Evolutionary conservation across 2,888 invertebrate species (phyloP), one percentile per base, ranked within the genome.

Genomic region (Andrena bicolor): DNA sequence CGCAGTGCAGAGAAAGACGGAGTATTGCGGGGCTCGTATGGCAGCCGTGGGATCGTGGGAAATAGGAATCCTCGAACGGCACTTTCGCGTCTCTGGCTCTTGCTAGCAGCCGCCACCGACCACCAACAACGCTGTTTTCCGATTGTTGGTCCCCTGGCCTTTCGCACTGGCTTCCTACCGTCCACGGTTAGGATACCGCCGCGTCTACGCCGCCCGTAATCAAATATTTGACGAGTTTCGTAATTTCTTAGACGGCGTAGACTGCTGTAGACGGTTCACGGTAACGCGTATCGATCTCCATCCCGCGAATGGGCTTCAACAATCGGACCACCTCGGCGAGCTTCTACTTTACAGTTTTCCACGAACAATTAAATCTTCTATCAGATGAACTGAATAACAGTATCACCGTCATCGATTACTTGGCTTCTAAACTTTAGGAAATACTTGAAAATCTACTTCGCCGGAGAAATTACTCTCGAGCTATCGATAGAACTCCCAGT

Each of bases 1-100:
- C 91, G 90, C 91, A 91, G 90, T 91, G 91, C 90, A 87, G 89
- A 89, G 89, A 90, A 88, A 91, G 90, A 90, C 90, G 90, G 90
- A 88, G 92, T 90, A 89, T 90, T 91, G 91, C 90, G 89, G 89
- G 87, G 88, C 92, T 91, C 92, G 92, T 92, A 92, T 92, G 92
- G 92, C 92, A 92, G 92, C 83, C 89, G 87, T 89, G 92, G 92
- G 92, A 92, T 91, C 90, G 86, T 92, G 92, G 92, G 92, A 92
- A 92, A 92, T 92, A 91, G 92, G 90, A 92, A 91, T 92, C 91
- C 92, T 92, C 92, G 92, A 92, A 92, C 92, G 91, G 92, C 90
- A 92, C 92, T 92, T 92, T 91, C 90, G 92, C 90, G 92, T 90
- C 91, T 88, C 88, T 85, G 83, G 86, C 89, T 85, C 82, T 82